A percentile compares a stretch with the other conserved stretches of the same genome.
Evolutionary conservation across 2,113 vertebrate species (phyloP).

Genomic region (Microcebus tavaratra): DNA sequence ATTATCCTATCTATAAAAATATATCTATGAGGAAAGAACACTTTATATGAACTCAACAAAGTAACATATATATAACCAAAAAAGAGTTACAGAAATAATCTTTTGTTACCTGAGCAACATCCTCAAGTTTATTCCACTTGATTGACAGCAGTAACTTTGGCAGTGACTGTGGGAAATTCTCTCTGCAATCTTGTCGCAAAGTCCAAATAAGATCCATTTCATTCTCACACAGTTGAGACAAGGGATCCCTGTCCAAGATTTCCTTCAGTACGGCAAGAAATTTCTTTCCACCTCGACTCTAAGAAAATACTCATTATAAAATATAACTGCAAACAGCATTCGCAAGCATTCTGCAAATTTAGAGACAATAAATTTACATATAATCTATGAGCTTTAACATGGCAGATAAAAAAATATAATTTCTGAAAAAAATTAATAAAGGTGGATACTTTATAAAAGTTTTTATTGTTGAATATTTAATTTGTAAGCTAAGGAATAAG

Average conservation of each 20-base stretch:
- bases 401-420: conserved; percentile 3
- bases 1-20: not conserved
- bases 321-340: not conserved
- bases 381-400: not conserved
- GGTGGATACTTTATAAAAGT: not conserved
- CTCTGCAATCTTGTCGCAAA: conserved; percentile 94
- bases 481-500: not conserved
- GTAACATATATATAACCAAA: not conserved
- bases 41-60: not conserved
- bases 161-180: conserved; percentile 96
- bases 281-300: conserved; percentile 98
- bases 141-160: conserved; percentile 97
- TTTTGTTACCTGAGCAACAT: conserved; percentile 95
- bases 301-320: conserved; percentile 26
- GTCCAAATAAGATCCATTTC: conserved; percentile 99
- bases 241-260: conserved; percentile 98
- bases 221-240: conserved; percentile 98
- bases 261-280: conserved; percentile 97
- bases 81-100: not conserved
- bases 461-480: not conserved
- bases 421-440: not conserved
- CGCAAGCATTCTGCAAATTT: conserved; percentile 6
- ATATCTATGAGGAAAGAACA: not conserved
- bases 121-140: conserved; percentile 99
- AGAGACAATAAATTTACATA: not conserved